Conservation (phyloP, 2,797 vertebrate genomes). For the Crocidura indochinensis region DNA sequence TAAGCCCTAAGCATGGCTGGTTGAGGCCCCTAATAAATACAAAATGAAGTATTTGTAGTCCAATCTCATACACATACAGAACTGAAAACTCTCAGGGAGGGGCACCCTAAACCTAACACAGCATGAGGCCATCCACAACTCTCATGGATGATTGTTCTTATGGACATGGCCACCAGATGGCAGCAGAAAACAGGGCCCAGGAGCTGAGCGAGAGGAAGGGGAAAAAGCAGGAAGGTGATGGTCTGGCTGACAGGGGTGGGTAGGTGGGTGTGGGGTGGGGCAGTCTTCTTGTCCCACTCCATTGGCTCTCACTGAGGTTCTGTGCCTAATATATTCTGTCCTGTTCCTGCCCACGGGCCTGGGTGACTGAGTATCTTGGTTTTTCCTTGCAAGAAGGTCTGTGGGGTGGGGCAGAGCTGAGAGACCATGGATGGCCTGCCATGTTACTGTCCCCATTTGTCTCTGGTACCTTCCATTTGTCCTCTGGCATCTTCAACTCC, state of each 20-base stretch:
- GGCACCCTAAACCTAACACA: not conserved
- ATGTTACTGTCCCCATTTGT: not conserved
- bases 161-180: slow-evolving; percentile 87
- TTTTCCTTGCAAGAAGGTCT: not conserved
- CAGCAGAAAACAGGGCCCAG: slow-evolving; percentile 82
- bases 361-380: not conserved
- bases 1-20: too few species aligned
- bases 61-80: not conserved
- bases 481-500: not conserved
- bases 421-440: too few species aligned
- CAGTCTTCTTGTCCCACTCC: slow-evolving; percentile 2
- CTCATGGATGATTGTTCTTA: slow-evolving; percentile 57
- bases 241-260: too few species aligned
- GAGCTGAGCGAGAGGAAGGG: not conserved
- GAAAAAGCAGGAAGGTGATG: too few species aligned
- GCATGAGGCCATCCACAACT: not conserved
- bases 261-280: not conserved
- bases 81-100: not conserved
- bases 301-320: not conserved
- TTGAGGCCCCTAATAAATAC: not conserved
- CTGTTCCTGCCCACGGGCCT: not conserved
- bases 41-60: not conserved
- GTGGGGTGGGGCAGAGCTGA: too few species aligned
- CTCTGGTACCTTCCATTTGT: slow-evolving; percentile 22
- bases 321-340: not conserved